Percentiles rank a stretch among this genome's conserved stretches.
Conservation (phyloP, 1,140 invertebrate genomes). For the Acromyrmex heyeri region DNA sequence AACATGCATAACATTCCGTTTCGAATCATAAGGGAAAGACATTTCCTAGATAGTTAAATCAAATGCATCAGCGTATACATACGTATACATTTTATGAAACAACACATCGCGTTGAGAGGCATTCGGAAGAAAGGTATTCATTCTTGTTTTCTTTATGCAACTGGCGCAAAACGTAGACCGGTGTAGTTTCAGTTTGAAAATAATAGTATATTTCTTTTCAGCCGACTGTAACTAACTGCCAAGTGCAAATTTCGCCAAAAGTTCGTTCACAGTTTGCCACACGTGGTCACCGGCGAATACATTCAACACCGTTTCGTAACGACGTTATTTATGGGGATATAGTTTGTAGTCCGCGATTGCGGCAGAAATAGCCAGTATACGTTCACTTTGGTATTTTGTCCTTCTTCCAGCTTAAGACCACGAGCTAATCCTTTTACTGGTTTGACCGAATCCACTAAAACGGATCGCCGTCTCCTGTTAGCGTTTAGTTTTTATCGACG, state of each 20-base stretch:
- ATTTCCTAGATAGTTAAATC: not conserved
- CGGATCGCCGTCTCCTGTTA: constrained; percentile 27
- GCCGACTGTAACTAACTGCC: constrained; percentile 8
- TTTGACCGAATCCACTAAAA: constrained; percentile 51
- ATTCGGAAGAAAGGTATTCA: not conserved
- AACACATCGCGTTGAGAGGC: not conserved
- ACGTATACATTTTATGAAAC: constrained; percentile 25
- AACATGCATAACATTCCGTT: constrained; percentile 23
- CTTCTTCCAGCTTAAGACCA: constrained; percentile 47
- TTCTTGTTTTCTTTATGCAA: constrained; percentile 13
- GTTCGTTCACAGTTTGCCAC: constrained; percentile 36
- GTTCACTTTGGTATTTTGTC: constrained; percentile 14
- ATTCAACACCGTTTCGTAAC: constrained; percentile 5
- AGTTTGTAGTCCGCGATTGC: constrained; percentile 36
- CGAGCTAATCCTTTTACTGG: constrained; percentile 47
- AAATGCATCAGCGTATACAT: not conserved
- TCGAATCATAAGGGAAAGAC: not conserved
- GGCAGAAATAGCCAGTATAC: constrained; percentile 16
- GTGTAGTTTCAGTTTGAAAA: constrained; percentile 17
- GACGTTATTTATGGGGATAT: constrained; percentile 40
- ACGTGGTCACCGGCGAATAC: constrained; percentile 15
- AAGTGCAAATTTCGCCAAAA: constrained; percentile 50
- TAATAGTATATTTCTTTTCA: constrained; percentile 35
- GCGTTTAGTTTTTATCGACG: not conserved
- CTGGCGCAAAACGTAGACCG: not conserved